These are phyloP conservation scores for Phyllostomus discolor DNA, from an alignment of 2,113 vertebrate species.

Conservation along the genomic window DNA sequence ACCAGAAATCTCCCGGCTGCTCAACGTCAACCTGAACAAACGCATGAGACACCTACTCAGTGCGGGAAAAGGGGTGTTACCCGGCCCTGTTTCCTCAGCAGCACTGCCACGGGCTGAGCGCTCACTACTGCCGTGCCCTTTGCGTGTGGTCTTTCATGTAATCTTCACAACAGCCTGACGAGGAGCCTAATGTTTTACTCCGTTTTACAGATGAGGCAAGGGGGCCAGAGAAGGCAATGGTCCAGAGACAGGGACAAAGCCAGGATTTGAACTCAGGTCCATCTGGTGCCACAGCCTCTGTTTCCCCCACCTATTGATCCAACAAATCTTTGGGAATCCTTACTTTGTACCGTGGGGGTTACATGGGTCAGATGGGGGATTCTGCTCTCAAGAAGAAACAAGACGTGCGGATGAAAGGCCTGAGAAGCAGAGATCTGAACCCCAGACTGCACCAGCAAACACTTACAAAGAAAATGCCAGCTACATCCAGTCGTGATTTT, in stretches of 20 bases:
- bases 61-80: fast-evolving
- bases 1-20: not conserved
- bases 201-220: not conserved
- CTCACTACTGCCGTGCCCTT: fast-evolving
- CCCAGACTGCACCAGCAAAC: not conserved
- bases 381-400: not conserved
- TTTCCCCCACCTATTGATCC: not conserved
- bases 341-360: not conserved
- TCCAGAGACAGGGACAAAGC: not conserved
- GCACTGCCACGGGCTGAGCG: not conserved
- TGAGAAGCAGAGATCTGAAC: not conserved
- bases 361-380: not conserved
- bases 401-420: not conserved
- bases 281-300: not conserved
- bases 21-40: not conserved
- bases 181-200: not conserved
- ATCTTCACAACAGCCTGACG: not conserved
- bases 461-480: not conserved
- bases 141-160: not conserved
- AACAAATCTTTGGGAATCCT: not conserved
- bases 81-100: not conserved
- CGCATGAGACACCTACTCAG: not conserved
- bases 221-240: not conserved
- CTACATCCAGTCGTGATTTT: not conserved
- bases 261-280: not conserved